Evolutionary conservation across 2,113 vertebrate genomes (phyloP).

Genomic region (Megalops atlanticus): DNA sequence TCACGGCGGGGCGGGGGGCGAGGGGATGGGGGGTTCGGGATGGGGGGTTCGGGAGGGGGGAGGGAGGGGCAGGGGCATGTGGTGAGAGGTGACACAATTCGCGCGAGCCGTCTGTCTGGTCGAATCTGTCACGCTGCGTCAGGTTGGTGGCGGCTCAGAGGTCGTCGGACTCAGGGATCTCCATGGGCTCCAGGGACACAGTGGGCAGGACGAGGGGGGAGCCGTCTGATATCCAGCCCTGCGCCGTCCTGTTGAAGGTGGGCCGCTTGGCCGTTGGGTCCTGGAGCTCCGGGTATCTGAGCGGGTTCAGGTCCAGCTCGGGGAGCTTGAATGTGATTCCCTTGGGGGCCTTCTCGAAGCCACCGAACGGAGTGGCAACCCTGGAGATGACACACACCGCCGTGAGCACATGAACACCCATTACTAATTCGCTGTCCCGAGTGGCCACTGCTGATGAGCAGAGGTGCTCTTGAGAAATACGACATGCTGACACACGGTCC

Average conservation of each 20-base stretch:
- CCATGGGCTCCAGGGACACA: slow-evolving; percentile 69
- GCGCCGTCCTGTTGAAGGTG: slow-evolving; percentile 93
- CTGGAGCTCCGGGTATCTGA: slow-evolving; percentile 81
- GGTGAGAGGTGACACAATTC: neutral
- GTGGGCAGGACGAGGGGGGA: slow-evolving; percentile 80
- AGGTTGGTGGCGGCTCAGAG: slow-evolving; percentile 68
- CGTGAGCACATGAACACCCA: neutral
- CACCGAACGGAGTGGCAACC: slow-evolving; percentile 94
- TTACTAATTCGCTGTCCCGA: neutral
- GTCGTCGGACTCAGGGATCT: slow-evolving; percentile 89
- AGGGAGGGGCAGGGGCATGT: neutral
- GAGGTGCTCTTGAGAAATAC: neutral
- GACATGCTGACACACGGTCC: too few species aligned
- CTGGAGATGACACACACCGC: slow-evolving; percentile 58
- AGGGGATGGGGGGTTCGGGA: neutral
- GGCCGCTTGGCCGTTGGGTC: slow-evolving; percentile 80
- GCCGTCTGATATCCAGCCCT: slow-evolving; percentile 90
- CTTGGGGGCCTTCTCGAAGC: slow-evolving; percentile 91
- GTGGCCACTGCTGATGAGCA: neutral
- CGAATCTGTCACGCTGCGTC: neutral
- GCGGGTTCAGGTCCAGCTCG: slow-evolving; percentile 82
- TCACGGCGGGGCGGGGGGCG: neutral
- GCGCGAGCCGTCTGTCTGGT: slow-evolving; percentile 1
- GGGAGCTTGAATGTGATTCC: slow-evolving; percentile 93
- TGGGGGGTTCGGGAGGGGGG: neutral